Evolutionary conservation across 2,888 invertebrate species (phyloP), one percentile per base, ranked within the genome.

Genomic region (Limenitis camilla): DNA sequence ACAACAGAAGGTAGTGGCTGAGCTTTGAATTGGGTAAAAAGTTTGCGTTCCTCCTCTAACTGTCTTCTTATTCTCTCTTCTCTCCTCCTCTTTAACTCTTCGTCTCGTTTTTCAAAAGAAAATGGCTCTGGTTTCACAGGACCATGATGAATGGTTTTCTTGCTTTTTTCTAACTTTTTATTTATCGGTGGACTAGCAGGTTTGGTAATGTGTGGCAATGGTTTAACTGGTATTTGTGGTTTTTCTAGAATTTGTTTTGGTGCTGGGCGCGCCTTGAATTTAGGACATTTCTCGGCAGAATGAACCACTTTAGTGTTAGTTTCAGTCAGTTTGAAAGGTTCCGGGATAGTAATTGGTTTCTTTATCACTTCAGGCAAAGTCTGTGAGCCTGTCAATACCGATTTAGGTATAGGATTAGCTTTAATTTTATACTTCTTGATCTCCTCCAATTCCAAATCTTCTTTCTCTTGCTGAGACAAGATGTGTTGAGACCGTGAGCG

Each of bases 51-150:
- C 58, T 86, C 81, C 54, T 92, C 90, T 19, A 90, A 68, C 53
- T 88, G 78, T 58, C 89, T 86, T 58, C 89, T 88, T 6, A 93
- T 89, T 61, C 87, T 87, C 62, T 91, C 89, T 58, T 93, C 91
- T 59, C 89, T 91, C 50, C 88, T 89, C 39, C 82, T 79, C 46
- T 84, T 78, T 29, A 90, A 63, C 51, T 88, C 77, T 65, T 90
- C 90, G 70, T 93, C 89, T 9, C 92, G 75, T 49, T 89, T 81
- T 53, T 92, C 92, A 78, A 94, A 94, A 59, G 92, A 92, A 66
- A 93, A 93, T 9, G 93, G 93, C 56, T 80, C 80, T 5, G 77
- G 76, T 45, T 68, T 68, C 0, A 81, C 11, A 6, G 80, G 80
- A 1, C 84, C 84, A 11, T 64, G 66, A 35, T 62, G 65, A n/a